Conservation (phyloP, 2,797 vertebrate species). For the Notoglanidium macrostoma region DNA sequence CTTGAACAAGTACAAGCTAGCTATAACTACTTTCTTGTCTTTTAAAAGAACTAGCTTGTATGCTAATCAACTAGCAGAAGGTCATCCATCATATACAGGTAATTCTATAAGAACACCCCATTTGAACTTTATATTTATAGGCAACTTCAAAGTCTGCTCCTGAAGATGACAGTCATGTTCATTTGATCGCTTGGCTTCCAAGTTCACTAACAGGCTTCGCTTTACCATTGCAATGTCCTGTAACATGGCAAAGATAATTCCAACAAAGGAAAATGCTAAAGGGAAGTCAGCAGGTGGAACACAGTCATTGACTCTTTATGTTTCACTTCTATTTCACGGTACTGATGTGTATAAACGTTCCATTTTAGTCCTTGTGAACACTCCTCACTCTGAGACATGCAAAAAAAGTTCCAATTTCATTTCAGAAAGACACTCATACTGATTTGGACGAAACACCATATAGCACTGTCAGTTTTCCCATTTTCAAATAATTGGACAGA, state of each 20-base stretch:
- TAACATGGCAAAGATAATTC: not conserved
- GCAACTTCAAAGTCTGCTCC: not conserved
- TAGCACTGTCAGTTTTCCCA: not conserved
- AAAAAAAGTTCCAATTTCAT: not conserved
- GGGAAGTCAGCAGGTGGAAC: not conserved
- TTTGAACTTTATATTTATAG: not conserved
- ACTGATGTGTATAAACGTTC: not conserved
- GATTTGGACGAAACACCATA: not conserved
- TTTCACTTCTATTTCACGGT: not conserved
- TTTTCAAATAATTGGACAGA: not conserved
- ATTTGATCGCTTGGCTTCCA: not conserved
- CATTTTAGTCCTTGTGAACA: not conserved
- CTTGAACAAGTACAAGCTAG: not conserved
- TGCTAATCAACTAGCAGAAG: not conserved
- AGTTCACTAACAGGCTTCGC: not conserved
- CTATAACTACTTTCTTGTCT: not conserved
- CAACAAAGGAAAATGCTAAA: not conserved
- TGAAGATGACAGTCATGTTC: not conserved
- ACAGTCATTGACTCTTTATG: not conserved
- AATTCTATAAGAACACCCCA: not conserved
- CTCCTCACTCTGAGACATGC: not conserved
- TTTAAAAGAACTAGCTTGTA: not conserved
- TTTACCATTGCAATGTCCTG: not conserved
- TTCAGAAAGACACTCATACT: not conserved
- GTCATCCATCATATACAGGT: not conserved